phyloP scores from a whole-genome alignment of 1,140 invertebrate genomes.

The Hyles euphorbiae region DNA sequence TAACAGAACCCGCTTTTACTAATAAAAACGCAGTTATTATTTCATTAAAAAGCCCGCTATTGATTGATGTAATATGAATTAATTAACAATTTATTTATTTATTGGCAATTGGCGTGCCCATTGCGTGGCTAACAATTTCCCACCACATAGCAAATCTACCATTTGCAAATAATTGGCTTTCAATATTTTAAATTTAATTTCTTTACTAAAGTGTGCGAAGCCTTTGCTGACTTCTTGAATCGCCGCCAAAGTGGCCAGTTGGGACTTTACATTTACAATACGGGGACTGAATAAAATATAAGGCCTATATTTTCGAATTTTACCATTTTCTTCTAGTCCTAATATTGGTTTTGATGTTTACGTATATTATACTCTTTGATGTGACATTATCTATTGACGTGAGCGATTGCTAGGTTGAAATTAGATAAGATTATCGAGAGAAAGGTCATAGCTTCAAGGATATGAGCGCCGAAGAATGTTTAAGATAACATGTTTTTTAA shows the following conservation, averaged over 20 bases:
- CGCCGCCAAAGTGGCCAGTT: conserved; percentile 46
- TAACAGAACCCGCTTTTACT: background rate
- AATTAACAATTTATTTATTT: conserved; percentile 4
- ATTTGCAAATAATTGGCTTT: background rate
- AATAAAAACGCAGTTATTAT: conserved; percentile 1
- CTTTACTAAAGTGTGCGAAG: conserved; percentile 11
- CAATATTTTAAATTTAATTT: conserved; percentile 17
- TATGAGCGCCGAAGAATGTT: too few relatives aligned
- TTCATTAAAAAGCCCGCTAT: background rate
- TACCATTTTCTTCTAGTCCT: background rate
- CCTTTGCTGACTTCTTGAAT: conserved; percentile 55
- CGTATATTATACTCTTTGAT: too few relatives aligned
- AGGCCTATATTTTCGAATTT: conserved; percentile 9
- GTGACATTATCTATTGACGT: too few relatives aligned
- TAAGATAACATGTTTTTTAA: too few relatives aligned
- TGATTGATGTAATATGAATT: conserved; percentile 4
- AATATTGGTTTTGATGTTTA: too few relatives aligned
- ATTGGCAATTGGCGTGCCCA: background rate
- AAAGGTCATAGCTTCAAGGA: too few relatives aligned
- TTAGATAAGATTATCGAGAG: too few relatives aligned
- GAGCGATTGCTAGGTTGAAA: too few relatives aligned
- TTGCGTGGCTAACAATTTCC: background rate
- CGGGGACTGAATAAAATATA: conserved; percentile 49
- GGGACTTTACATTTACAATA: conserved; percentile 35
- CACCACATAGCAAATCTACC: background rate